These are phyloP conservation scores for Temnothorax rugatulus DNA, from an alignment of 2,888 invertebrate species.

Conservation along the genomic window DNA sequence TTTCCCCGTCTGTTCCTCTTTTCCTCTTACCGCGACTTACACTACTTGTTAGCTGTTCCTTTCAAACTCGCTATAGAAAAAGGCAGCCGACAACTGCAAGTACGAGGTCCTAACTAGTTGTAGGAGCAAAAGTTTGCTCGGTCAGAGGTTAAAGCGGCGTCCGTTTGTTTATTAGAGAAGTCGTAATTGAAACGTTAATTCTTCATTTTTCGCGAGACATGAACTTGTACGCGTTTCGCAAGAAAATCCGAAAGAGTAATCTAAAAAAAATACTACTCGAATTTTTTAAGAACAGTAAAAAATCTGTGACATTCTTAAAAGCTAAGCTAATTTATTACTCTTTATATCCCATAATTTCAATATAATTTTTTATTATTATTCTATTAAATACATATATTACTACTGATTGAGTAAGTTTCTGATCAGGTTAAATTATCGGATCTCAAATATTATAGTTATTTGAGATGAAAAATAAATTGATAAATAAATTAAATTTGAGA, in stretches of 20 bases:
- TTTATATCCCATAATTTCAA: neutral
- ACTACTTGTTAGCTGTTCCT: constrained; percentile 44
- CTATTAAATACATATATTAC: neutral
- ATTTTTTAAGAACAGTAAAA: neutral
- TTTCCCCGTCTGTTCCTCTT: constrained; percentile 19
- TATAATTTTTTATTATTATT: neutral
- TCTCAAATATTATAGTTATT: neutral
- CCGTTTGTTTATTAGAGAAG: constrained; percentile 47
- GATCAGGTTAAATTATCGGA: neutral
- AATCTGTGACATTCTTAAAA: neutral
- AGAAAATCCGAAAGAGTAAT: neutral
- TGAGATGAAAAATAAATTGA: neutral
- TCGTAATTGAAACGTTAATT: constrained; percentile 56
- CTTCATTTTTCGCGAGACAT: constrained; percentile 4
- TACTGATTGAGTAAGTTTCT: neutral
- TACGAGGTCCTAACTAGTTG: constrained; percentile 50
- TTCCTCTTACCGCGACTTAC: constrained; percentile 20
- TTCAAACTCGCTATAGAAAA: constrained; percentile 43
- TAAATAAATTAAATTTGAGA: neutral
- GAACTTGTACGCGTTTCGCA: neutral
- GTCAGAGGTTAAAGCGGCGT: constrained; percentile 48
- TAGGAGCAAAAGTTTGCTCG: constrained; percentile 47
- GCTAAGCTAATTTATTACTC: neutral
- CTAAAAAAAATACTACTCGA: neutral
- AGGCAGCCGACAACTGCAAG: constrained; percentile 26